Percentiles rank a stretch among this genome's conserved stretches.
These are phyloP conservation scores for Tympanuchus pallidicinctus DNA, from an alignment of 2,113 vertebrate species.

Conservation along the genomic window DNA sequence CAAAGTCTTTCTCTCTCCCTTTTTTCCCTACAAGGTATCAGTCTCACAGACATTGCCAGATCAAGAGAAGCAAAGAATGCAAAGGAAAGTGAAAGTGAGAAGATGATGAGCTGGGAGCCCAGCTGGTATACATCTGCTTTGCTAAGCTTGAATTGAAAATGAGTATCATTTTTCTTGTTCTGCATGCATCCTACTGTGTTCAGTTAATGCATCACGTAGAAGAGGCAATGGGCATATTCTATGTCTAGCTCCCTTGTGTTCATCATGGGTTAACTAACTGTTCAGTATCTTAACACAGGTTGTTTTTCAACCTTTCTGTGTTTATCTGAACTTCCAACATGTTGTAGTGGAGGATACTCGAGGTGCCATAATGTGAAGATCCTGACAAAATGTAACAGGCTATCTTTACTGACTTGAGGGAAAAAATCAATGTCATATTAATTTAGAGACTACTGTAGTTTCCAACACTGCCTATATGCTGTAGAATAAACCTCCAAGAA, in stretches of 20 bases:
- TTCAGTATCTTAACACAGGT: neutral
- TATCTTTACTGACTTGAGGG: neutral
- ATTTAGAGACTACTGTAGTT: constrained; percentile 60
- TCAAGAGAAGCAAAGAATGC: constrained; percentile 55
- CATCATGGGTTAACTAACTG: neutral
- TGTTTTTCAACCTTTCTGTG: neutral
- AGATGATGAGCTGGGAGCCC: constrained; percentile 15
- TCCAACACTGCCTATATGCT: constrained; percentile 63
- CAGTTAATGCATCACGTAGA: neutral
- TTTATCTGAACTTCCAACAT: neutral
- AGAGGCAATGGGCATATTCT: neutral
- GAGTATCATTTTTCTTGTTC: constrained; percentile 20
- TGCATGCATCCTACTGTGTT: neutral
- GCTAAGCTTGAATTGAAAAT: constrained; percentile 32
- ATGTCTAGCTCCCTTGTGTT: neutral
- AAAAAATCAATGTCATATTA: constrained; percentile 6
- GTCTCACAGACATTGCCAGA: constrained; percentile 38
- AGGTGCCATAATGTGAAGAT: neutral
- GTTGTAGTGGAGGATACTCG: neutral
- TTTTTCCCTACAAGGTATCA: neutral
- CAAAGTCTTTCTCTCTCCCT: constrained; percentile 7
- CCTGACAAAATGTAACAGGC: neutral
- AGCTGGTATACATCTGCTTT: constrained; percentile 41
- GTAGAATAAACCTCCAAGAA: constrained; percentile 65
- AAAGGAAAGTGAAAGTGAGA: constrained; percentile 47